Evolutionary conservation across 2,797 vertebrate genomes (phyloP), one percentile per base, ranked within the genome.

Genomic region (Rhinichthys osculus): DNA sequence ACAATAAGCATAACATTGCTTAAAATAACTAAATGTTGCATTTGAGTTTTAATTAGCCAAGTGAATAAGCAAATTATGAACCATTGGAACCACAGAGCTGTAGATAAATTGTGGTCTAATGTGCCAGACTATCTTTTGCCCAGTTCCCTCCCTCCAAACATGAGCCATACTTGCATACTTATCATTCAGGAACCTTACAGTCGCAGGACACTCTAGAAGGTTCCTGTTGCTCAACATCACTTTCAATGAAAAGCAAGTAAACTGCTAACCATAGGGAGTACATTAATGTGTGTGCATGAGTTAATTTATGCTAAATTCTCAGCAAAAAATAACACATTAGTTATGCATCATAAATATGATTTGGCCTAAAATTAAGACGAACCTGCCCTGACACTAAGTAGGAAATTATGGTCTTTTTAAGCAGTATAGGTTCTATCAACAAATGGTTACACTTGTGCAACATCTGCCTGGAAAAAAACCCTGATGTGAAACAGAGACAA

Each of bases 141-240:
- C 42, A 67, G 21, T 69, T 77, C 33, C 77, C 21, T 77, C 30
- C 19, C 27, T 47, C 16, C 16, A 3, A 82, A 67, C 77, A 86
- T 77, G 70, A 86, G 77, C 62, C 42, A 47, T 47, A 71, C 54
- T 59, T 83, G 80, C 85, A 86, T 19, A 86, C 89, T 93, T 93
- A 94, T 95, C 94, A 90, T 84, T 87, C 90, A 94, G 92, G 91
- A 95, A 95, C 87, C 76, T 81, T 89, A 86, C 91, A 91, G 91
- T 89, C 73, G 88, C 57, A 88, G 52, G 67, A 88, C 90, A 83
- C 87, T 71, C 88, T 59, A 89, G 78, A 87, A 23, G 72, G 90
- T 93, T 95, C 91, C 92, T 92, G 90, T 92, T 88, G 64, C 87
- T 62, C 54, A 83, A 83, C 40, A 83, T 66, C 3, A 72, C 5